These are phyloP conservation scores for Phasianus colchicus DNA, from an alignment of 2,113 vertebrate genomes.

Conservation along the genomic window DNA sequence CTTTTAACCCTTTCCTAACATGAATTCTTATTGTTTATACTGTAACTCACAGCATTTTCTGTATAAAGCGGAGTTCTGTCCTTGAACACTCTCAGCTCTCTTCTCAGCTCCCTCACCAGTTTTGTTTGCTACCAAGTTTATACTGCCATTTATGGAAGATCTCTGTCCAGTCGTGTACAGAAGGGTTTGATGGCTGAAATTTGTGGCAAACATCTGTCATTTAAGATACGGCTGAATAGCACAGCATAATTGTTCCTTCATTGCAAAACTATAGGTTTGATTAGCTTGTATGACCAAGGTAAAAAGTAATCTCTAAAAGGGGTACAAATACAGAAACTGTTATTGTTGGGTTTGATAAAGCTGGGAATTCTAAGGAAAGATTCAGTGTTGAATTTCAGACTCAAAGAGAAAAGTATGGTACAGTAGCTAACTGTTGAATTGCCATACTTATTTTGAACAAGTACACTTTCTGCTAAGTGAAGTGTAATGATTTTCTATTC, in stretches of 20 bases:
- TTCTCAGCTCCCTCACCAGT: not conserved
- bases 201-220: not conserved
- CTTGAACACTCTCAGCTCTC: not conserved
- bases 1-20: not conserved
- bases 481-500: not conserved
- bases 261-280: not conserved
- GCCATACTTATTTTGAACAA: not conserved
- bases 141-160: not conserved
- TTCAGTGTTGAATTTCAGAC: not conserved
- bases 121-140: not conserved
- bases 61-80: not conserved
- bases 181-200: not conserved
- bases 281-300: not conserved
- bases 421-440: not conserved
- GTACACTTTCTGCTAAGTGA: not conserved
- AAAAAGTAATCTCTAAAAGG: not conserved
- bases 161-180: not conserved
- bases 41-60: not conserved
- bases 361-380: not conserved
- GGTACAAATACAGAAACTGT: not conserved
- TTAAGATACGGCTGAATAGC: not conserved
- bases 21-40: not conserved
- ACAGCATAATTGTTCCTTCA: not conserved
- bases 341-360: not conserved
- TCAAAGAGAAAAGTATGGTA: not conserved